A percentile compares a stretch with the other conserved stretches of the same genome.
phyloP scores from a whole-genome alignment of 1,140 invertebrate genomes.

The Euglossa dilemma region DNA sequence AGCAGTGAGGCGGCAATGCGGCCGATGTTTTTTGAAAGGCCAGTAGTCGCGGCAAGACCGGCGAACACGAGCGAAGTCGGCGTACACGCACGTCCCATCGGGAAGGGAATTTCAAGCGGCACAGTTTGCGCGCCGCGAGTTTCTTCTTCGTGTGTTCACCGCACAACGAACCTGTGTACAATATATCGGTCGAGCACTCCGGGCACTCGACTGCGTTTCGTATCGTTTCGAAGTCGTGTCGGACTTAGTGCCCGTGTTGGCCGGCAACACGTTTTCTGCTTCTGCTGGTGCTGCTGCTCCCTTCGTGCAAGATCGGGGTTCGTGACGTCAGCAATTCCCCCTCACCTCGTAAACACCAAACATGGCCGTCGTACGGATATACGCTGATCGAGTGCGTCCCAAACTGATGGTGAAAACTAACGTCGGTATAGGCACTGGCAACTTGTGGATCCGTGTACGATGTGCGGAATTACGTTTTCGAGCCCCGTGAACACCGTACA shows the following conservation, averaged over 20 bases:
- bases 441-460: conserved; percentile 34
- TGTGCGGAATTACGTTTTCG: conserved; percentile 14
- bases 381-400: conserved; percentile 73
- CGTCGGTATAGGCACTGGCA: conserved; percentile 42
- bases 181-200: conserved; percentile 23
- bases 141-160: conserved; percentile 39
- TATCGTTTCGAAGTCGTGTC: not conserved
- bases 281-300: conserved; percentile 61
- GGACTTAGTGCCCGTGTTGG: conserved; percentile 27
- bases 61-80: conserved; percentile 70
- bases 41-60: conserved; percentile 73
- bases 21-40: conserved; percentile 74
- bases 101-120: conserved; percentile 64
- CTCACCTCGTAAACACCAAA: conserved; percentile 82
- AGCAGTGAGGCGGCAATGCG: conserved; percentile 64
- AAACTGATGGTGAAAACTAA: conserved; percentile 56
- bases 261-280: conserved; percentile 65
- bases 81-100: conserved; percentile 75
- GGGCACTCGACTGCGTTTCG: conserved; percentile 7
- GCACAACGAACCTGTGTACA: conserved; percentile 37
- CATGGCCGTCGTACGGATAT: conserved; percentile 80
- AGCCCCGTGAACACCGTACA: conserved; percentile 18
- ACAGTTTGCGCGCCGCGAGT: conserved; percentile 49
- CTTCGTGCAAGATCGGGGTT: conserved; percentile 74
- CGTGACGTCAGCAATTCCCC: conserved; percentile 81